phyloP scores from a whole-genome alignment of 1,140 invertebrate genomes.

The Drosophila truncata region DNA sequence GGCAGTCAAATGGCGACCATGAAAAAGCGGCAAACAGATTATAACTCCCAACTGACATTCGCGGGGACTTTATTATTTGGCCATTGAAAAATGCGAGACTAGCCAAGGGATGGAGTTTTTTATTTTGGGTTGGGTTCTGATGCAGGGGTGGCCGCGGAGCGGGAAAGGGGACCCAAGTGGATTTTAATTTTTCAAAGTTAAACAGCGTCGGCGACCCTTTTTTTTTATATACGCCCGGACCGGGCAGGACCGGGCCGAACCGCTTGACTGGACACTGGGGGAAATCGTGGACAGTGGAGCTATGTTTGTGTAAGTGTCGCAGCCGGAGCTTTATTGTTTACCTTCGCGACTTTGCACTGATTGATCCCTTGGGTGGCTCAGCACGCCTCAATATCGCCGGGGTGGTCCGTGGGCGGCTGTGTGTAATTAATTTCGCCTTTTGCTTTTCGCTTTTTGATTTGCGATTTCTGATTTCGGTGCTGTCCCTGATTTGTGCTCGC shows the following conservation, averaged over 20 bases:
- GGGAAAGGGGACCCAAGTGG: conserved; percentile 68
- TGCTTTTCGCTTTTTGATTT: conserved; percentile 43
- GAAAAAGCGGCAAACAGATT: conserved; percentile 82
- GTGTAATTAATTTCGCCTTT: conserved; percentile 76
- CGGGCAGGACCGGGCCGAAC: neutral
- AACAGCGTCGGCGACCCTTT: conserved; percentile 71
- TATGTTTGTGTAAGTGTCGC: conserved; percentile 66
- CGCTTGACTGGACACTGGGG: conserved; percentile 32
- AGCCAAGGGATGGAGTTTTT: conserved; percentile 28
- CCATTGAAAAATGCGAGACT: conserved; percentile 77
- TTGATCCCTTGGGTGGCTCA: conserved; percentile 75
- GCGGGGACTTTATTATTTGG: conserved; percentile 81
- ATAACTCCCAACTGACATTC: conserved; percentile 80
- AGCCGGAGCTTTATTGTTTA: conserved; percentile 69
- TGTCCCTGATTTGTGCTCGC: conserved; percentile 36
- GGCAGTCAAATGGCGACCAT: conserved; percentile 70
- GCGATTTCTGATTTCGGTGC: conserved; percentile 35
- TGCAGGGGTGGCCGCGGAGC: neutral
- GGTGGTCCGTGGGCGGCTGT: neutral
- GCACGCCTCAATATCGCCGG: conserved; percentile 30
- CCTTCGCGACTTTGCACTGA: conserved; percentile 73
- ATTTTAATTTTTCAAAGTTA: conserved; percentile 84
- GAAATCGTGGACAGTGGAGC: conserved; percentile 22
- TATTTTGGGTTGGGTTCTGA: neutral
- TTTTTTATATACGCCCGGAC: conserved; percentile 27